These are phyloP conservation scores for Jaculus jaculus DNA, from an alignment of 2,113 vertebrate genomes.

Conservation along the genomic window DNA sequence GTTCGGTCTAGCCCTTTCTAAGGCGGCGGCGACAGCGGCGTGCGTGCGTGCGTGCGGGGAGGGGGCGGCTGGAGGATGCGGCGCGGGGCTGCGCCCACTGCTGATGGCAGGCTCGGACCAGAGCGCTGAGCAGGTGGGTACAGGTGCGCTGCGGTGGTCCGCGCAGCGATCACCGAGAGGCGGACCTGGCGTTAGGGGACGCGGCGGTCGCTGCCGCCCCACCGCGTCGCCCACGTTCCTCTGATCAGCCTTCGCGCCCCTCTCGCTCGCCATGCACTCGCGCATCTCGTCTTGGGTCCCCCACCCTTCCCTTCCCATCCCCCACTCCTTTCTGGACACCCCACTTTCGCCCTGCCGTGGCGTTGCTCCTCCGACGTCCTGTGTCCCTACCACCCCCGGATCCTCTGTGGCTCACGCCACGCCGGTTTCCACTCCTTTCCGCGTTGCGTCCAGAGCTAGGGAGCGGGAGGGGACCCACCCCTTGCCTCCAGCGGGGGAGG, in stretches of 20 bases:
- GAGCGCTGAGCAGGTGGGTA: conserved; percentile 75
- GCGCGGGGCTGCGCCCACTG: conserved; percentile 54
- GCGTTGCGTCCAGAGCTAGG: neutral
- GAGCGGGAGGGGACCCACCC: conserved; percentile 33
- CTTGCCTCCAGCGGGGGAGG: conserved; percentile 2
- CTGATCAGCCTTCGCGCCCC: neutral
- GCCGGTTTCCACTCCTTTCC: conserved; percentile 7
- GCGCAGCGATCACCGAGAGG: neutral
- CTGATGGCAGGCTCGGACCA: conserved; percentile 62
- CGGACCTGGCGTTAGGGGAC: neutral
- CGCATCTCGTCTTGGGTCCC: neutral
- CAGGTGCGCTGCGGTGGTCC: conserved; percentile 45
- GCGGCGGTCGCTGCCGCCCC: neutral
- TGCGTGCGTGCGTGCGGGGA: conserved; percentile 50
- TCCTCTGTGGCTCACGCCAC: neutral
- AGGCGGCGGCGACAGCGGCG: conserved; percentile 55
- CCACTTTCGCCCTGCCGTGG: neutral
- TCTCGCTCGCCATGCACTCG: neutral
- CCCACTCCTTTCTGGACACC: neutral
- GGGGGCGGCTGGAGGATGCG: conserved; percentile 74
- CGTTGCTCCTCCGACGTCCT: neutral
- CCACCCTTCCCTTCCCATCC: neutral
- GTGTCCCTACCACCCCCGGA: no score
- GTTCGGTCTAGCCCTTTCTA: conserved; percentile 22
- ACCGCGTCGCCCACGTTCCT: neutral